Evolutionary conservation across 2,113 vertebrate species (phyloP), one percentile per base, ranked within the genome.

Genomic region (Aegotheles bennettii): DNA sequence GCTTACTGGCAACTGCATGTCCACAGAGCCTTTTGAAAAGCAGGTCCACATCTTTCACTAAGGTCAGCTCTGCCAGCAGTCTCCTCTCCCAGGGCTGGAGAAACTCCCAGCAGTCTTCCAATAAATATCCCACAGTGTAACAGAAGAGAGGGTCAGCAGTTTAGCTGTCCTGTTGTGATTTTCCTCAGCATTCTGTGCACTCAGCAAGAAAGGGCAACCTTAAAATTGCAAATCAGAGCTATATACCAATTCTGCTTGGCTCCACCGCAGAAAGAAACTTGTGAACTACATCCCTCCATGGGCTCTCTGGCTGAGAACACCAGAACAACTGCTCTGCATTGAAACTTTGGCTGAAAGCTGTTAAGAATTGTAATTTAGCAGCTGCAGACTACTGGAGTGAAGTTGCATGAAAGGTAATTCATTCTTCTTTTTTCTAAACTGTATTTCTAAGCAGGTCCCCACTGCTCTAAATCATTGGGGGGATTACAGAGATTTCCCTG

Each of bases 201-300:
- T 84, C 21, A 43, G 31, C 25, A 77, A 64, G 26, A 43, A 24
- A 90, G 10, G 21, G 23, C 28, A 89, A 45, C 26, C 47, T 74
- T 54, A 87, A 84, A 93, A 74, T 23, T 57, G 35, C 42, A 81
- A 53, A 64, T 91, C 42, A 89, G 64, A 70, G 31, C 73, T 84
- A 29, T 48, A 45, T 65, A 60, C 33, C 47, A 76, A 5, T 15
- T 59, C 65, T 71, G 33, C 28, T 65, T 65, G 51, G 17, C 43
- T 92, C 16, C 38, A 54, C 17, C 42, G 68, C 35, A 61, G 81
- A 56, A 73, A 45, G 11, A 65, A 87, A 54, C 42, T 38, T 36
- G 35, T 76, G 35, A 83, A 25, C 50, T 38, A 31, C 23, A 51
- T 50, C 15, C 19, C 3, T 70, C 18, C 7, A 1, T 15, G 16